Evolutionary conservation across 2,113 vertebrate species (phyloP).

Genomic region (Oreochromis niloticus): DNA sequence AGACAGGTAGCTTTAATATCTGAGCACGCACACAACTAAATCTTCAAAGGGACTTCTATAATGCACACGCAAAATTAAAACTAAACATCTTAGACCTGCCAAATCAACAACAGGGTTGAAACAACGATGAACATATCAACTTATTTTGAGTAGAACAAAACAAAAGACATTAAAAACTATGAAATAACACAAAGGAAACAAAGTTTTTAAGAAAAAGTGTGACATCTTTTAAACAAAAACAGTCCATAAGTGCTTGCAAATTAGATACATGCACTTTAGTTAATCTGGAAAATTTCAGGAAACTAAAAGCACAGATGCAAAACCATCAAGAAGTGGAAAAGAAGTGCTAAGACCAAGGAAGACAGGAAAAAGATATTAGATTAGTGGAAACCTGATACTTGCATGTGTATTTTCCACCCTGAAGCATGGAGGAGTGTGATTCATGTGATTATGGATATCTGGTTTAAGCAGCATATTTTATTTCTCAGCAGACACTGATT

Average conservation of each 20-base stretch:
- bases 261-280: background rate
- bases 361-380: background rate
- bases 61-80: background rate
- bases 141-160: background rate
- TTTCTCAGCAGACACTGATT: accelerated
- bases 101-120: background rate
- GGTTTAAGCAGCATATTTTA: background rate
- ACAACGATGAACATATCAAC: background rate
- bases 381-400: background rate
- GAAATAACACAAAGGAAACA: background rate
- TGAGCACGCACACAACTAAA: background rate
- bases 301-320: background rate
- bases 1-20: background rate
- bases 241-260: background rate
- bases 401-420: background rate
- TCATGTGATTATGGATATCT: background rate
- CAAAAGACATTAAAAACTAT: background rate
- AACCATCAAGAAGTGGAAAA: background rate
- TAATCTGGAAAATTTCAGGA: background rate
- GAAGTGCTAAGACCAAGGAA: background rate
- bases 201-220: background rate
- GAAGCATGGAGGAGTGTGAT: background rate
- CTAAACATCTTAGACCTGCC: background rate
- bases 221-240: background rate
- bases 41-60: background rate